Evolutionary conservation across 2,113 vertebrate species (phyloP), one percentile per base, ranked within the genome.

Genomic region (Percopsis transmontana): DNA sequence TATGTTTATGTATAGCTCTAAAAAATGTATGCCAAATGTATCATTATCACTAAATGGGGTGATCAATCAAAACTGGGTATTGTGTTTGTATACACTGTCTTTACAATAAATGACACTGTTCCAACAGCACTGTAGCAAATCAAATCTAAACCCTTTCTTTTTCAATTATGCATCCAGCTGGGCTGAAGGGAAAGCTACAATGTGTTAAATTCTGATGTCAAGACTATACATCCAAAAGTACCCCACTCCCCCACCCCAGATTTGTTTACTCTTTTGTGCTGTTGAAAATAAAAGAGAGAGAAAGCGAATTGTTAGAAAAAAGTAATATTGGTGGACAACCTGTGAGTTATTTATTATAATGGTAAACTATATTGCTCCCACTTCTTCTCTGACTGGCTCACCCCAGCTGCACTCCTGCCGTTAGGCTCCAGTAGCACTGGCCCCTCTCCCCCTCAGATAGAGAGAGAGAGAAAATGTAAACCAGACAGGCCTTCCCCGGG

Each of bases 371-470:
- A 71, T 73, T 51, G 70, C 20, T 59, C 60, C 19, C 64, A 45
- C 74, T 44, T 72, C 64, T 57, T 64, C 21, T 39, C 42, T 39
- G 19, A 21, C 50, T 54, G 48, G 72, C 70, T 89, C 83, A 88
- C 82, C 85, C 76, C 78, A 81, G 72, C 73, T 89, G 89, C 83
- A 83, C 87, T 76, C 72, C 2, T 79, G 68, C 68, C 77, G 79
- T 60, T 56, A 53, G 76, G 75, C 75, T 84, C 69, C 79, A 79
- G 75, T 51, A 68, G 57, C 74, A 23, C 10, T 53, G 51, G 51
- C 51, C 51, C 3, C 51, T 53, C 19, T 53, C 51, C 19, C 19
- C 20, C 51, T 21, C 18, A 15, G 70, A 67, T 63, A 72, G 79
- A 70, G 65, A 63, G 60, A 53, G 47, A 56, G 66, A 50, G 66